Conservation (phyloP, 30 jellyfish, hydroid and myxozoan genomes). For the Cassiopea xamachana region DNA sequence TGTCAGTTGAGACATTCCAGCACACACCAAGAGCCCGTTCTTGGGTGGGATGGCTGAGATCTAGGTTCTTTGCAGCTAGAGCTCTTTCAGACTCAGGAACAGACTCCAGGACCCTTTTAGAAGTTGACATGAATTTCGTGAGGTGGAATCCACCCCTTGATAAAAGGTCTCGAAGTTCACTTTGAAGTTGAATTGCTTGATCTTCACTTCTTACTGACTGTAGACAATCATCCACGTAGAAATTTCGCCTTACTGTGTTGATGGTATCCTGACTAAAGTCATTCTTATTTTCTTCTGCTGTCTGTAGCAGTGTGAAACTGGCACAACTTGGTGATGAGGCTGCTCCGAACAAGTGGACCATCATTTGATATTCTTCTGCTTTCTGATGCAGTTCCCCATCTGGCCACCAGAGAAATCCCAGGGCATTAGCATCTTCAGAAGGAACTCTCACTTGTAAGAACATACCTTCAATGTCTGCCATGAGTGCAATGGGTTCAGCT, state of each 20-base stretch:
- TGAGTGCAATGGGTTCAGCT: conserved; percentile 51
- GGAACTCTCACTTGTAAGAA: conserved; percentile 65
- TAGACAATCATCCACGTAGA: conserved; percentile 68
- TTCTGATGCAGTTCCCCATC: conserved; percentile 29
- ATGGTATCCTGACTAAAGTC: conserved; percentile 6
- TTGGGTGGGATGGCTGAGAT: conserved; percentile 31
- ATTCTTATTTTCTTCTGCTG: conserved; percentile 50
- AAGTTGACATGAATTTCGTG: conserved; percentile 40
- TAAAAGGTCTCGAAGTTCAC: conserved; percentile 4
- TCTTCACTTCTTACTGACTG: conserved; percentile 23
- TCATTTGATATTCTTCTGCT: conserved; percentile 57
- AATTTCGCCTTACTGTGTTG: conserved; percentile 34
- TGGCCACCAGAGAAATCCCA: conserved; percentile 71
- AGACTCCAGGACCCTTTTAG: conserved; percentile 26
- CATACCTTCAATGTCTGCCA: conserved; percentile 77
- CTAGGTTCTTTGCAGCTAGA: conserved; percentile 35
- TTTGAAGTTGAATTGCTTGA: conserved; percentile 18
- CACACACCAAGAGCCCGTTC: conserved; percentile 70
- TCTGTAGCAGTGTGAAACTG: conserved; percentile 36
- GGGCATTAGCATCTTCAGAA: conserved; percentile 39
- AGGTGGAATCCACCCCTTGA: conserved; percentile 53
- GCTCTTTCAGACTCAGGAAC: conserved; percentile 48
- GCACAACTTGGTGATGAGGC: conserved; percentile 72
- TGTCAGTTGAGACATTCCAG: conserved; percentile 63
- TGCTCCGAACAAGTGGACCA: conserved; percentile 70